A percentile compares a stretch with the other conserved stretches of the same genome.
phyloP scores from a whole-genome alignment of 2,113 vertebrate genomes.

The Anser brachyrhynchus region DNA sequence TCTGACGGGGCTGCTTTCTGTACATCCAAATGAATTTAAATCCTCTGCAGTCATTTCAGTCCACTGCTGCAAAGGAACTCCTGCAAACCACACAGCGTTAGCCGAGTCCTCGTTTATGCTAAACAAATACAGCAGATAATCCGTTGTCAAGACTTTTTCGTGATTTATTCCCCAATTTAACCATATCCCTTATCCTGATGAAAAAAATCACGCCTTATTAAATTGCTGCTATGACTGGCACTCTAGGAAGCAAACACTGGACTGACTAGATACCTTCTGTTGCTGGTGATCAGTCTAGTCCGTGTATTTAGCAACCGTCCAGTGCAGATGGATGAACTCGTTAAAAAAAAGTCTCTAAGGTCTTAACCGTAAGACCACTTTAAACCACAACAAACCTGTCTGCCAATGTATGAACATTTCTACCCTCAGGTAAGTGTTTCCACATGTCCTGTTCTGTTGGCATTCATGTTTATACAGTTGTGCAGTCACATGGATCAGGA shows the following conservation, averaged over 20 bases:
- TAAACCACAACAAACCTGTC: neutral
- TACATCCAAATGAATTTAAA: conserved; percentile 13
- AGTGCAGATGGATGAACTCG: neutral
- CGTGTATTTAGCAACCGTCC: too few relatives aligned
- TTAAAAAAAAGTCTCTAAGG: neutral
- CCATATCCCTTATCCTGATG: neutral
- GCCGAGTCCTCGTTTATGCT: neutral
- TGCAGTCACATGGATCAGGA: neutral
- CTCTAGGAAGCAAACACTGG: neutral
- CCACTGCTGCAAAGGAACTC: neutral
- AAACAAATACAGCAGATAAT: neutral
- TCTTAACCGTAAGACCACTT: neutral
- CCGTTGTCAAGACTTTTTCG: neutral
- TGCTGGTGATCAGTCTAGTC: neutral
- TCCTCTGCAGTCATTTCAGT: neutral
- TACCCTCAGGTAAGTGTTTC: neutral
- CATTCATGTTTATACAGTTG: neutral
- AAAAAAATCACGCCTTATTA: neutral
- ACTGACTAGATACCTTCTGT: neutral
- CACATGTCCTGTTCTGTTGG: neutral
- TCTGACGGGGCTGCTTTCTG: neutral
- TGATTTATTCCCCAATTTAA: neutral
- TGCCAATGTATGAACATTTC: neutral
- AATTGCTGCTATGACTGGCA: neutral
- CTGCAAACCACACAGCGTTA: neutral